Conservation (phyloP, 1,140 invertebrate genomes). For the Cydia fagiglandana region DNA sequence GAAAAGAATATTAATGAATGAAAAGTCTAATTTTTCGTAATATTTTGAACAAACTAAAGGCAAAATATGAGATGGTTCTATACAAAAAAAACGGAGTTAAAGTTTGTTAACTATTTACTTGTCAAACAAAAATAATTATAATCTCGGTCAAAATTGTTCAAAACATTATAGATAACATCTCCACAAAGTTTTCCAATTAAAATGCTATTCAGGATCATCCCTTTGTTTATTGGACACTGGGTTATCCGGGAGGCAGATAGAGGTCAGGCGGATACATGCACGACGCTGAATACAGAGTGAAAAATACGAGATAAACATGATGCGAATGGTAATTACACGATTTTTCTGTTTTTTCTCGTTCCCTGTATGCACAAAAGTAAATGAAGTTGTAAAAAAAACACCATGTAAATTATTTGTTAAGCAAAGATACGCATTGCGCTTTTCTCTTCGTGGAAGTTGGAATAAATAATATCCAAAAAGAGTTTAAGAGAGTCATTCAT, state of each 20-base stretch:
- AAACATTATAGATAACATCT: no score
- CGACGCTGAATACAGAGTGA: slow-evolving; percentile 43
- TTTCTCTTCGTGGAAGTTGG: background rate
- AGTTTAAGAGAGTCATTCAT: no score
- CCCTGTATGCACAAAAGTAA: slow-evolving; percentile 38
- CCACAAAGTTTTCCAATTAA: slow-evolving; percentile 2
- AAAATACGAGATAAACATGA: slow-evolving; percentile 37
- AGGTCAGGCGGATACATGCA: slow-evolving; percentile 33
- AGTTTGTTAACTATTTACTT: no score
- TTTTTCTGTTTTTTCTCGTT: slow-evolving; percentile 33
- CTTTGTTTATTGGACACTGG: slow-evolving; percentile 36
- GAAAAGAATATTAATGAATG: no score
- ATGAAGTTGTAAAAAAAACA: slow-evolving; percentile 36
- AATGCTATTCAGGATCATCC: slow-evolving; percentile 29
- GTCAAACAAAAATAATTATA: no score
- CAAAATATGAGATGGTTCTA: no score
- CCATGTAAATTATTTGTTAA: slow-evolving; percentile 6
- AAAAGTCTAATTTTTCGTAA: no score
- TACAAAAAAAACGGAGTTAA: no score
- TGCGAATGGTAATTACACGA: slow-evolving; percentile 45
- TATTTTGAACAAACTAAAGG: no score
- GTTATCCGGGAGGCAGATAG: slow-evolving; percentile 35
- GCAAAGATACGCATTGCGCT: slow-evolving; percentile 1
- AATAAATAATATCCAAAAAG: background rate
- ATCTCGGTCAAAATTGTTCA: no score